Percentiles rank a stretch among this genome's conserved stretches.
Evolutionary conservation across 2,113 vertebrate genomes (phyloP).

Genomic region (Excalfactoria chinensis): DNA sequence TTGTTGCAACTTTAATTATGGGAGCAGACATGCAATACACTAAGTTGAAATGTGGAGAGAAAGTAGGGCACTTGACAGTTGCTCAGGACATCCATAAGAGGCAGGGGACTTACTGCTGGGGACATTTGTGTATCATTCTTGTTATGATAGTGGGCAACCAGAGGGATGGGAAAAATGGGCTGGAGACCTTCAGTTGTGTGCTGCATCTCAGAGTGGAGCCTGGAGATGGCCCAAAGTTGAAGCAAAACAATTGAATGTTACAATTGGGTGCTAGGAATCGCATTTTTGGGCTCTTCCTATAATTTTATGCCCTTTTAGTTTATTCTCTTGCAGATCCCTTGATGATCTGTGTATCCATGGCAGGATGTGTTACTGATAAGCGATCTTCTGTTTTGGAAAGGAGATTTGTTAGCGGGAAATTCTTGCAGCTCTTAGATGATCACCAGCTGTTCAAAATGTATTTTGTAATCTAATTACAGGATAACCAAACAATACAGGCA

Average conservation of each 20-base stretch:
- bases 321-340: neutral
- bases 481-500: conserved; percentile 1
- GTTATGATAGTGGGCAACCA: neutral
- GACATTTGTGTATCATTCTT: fast-evolving
- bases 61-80: neutral
- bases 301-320: neutral
- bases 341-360: neutral
- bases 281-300: neutral
- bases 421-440: conserved; percentile 19
- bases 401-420: conserved; percentile 31
- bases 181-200: neutral
- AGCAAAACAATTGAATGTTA: neutral
- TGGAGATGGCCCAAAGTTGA: neutral
- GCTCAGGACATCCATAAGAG: neutral
- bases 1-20: neutral
- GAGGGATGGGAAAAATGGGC: neutral
- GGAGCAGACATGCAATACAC: neutral
- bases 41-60: neutral
- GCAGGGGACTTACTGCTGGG: neutral
- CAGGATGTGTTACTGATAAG: neutral
- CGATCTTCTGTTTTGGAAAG: neutral
- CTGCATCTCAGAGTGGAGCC: neutral
- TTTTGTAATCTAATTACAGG: neutral
- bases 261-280: neutral
- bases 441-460: conserved; percentile 15